A percentile compares a stretch with the other conserved stretches of the same genome.
phyloP scores from a whole-genome alignment of 2,797 vertebrate species.

The Sebastes paucispinis region DNA sequence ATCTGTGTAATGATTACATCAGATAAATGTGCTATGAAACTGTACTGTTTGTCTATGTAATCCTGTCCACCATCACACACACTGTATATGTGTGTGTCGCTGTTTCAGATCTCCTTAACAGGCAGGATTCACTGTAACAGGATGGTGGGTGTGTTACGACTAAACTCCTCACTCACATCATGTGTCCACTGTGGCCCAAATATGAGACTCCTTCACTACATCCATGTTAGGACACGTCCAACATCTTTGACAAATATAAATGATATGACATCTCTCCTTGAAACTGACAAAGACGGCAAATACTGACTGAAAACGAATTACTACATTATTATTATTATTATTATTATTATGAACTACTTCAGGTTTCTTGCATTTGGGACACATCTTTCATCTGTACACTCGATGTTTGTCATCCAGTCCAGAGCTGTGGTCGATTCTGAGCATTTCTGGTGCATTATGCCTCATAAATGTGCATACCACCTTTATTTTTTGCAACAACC shows the following conservation, averaged over 20 bases:
- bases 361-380: conserved; percentile 66
- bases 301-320: neutral
- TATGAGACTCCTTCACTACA: conserved; percentile 38
- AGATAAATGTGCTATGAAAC: conserved; percentile 38
- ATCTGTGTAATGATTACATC: conserved; percentile 39
- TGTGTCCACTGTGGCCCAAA: conserved; percentile 62
- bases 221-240: neutral
- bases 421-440: conserved; percentile 58
- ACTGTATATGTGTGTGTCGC: conserved; percentile 65
- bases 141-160: conserved; percentile 79
- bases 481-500: neutral
- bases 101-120: conserved; percentile 83
- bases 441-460: conserved; percentile 6
- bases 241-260: neutral
- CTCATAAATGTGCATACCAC: neutral
- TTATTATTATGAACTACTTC: neutral
- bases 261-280: neutral
- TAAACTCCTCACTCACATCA: conserved; percentile 58
- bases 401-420: conserved; percentile 29
- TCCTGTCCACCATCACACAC: conserved; percentile 61
- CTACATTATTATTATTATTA: too few species aligned
- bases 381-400: conserved; percentile 35
- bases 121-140: conserved; percentile 81
- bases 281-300: neutral
- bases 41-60: conserved; percentile 48